Evolutionary conservation across 1,140 invertebrate species (phyloP).

Genomic region (Marisa cornuarietis): DNA sequence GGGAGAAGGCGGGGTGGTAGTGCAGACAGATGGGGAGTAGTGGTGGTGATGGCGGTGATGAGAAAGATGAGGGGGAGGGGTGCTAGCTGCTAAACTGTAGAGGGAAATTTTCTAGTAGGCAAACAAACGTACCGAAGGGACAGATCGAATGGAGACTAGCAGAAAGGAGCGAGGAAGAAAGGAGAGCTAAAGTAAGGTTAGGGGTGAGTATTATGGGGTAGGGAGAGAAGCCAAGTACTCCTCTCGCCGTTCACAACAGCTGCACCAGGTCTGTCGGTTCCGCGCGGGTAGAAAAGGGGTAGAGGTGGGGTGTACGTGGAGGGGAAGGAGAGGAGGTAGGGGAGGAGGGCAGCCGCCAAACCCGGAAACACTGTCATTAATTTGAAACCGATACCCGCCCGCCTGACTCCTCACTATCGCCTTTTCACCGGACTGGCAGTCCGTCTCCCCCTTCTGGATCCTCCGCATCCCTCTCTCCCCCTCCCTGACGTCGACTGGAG

Average conservation of each 20-base stretch:
- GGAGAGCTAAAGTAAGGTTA: not conserved
- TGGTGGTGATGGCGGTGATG: not conserved
- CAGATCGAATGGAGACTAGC: too few relatives aligned
- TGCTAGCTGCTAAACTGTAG: too few relatives aligned
- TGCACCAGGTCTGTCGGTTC: too few relatives aligned
- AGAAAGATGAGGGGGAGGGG: not conserved
- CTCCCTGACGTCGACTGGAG: too few relatives aligned
- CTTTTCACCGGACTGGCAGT: not conserved
- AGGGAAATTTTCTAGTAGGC: too few relatives aligned
- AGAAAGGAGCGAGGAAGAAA: not conserved
- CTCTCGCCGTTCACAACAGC: too few relatives aligned
- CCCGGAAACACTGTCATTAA: slow-evolving; percentile 34
- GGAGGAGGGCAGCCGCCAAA: slow-evolving; percentile 20
- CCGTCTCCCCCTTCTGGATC: too few relatives aligned
- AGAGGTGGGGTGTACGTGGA: not conserved
- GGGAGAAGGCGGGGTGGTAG: not conserved
- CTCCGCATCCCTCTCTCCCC: not conserved
- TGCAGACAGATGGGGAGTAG: not conserved
- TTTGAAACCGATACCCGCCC: slow-evolving; percentile 33
- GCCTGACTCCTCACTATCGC: not conserved
- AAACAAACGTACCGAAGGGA: too few relatives aligned
- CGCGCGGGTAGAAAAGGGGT: not conserved
- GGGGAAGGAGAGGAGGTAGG: not conserved
- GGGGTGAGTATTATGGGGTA: not conserved
- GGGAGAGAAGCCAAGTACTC: too few relatives aligned